Evolutionary conservation across 2,113 vertebrate species (phyloP).

Genomic region (Tympanuchus pallidicinctus): DNA sequence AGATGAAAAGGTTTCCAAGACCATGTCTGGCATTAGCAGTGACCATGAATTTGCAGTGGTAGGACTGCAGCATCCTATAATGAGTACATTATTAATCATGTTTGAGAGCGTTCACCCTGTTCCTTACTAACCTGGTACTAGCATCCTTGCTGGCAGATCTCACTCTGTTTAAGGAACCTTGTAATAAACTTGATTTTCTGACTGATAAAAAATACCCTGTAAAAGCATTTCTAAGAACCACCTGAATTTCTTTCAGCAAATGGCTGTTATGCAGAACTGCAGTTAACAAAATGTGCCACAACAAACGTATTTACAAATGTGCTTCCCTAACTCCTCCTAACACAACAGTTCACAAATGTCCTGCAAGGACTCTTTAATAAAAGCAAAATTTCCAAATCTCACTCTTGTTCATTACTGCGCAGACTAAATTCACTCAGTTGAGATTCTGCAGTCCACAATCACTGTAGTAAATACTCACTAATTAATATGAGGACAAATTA

Average conservation of each 20-base stretch:
- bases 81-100: accelerated
- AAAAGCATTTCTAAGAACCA: neutral
- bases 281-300: neutral
- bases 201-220: neutral
- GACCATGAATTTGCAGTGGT: neutral
- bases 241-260: neutral
- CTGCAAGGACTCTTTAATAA: neutral
- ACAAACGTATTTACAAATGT: neutral
- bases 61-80: neutral
- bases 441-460: neutral
- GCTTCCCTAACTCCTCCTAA: neutral
- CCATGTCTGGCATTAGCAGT: neutral
- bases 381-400: neutral
- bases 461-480: neutral
- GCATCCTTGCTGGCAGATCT: neutral
- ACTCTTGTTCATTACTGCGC: neutral
- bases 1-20: neutral
- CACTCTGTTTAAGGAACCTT: neutral
- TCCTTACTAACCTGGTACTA: neutral
- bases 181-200: neutral
- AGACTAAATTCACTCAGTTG: neutral
- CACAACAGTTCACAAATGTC: neutral
- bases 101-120: neutral
- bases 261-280: neutral
- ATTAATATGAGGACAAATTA: neutral